Base-by-base conservation (phyloP, 1,140 invertebrate genomes). In the Sinella curviseta region DNA sequence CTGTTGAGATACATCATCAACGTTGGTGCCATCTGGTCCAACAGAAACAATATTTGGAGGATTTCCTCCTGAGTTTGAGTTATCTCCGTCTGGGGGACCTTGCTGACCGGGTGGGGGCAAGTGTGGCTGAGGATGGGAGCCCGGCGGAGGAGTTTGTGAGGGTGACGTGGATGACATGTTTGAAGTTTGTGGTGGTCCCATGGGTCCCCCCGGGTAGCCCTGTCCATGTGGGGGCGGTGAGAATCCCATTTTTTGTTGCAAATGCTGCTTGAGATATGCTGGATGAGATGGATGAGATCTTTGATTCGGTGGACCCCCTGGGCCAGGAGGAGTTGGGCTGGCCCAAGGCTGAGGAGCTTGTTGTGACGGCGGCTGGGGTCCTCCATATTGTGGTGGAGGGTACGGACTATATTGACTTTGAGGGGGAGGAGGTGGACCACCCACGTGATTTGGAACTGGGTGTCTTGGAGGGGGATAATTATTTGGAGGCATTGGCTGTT, bases 1-100 rank as follows among this genome's bases (percentile, higher is more conserved):
- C 86, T 96, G 95, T 85, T 96, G 95, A 83, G 93, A 95, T 82
- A 93, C 94, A 87, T 96, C 95, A 87, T 96, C 94, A 79, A 96
- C 89, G 31, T 92, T 91, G 74, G 93, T 91, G 55, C 94, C 94
- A 89, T 95, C 94, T 1, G 94, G 94, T 30, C 94, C 94, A 57
- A 94, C 93, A 28, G 92, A 92, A 84, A 90, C 90, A 82, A 88
- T 87, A 78, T 88, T 87, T 65, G 89, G 82, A 36, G 82, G 84
- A 76, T 82, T 84, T 60, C 76, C 70, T 31, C 60, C 73, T 31
- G 36, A 34, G 28, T 70, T 20, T 4, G 77, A 78, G 24, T 57
- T 73, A 34, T 78, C 48, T 17, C 54, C 33, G 26, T 36, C 55
- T 12, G 48, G 24, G 87, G 79, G 84, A 83, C 85, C 84, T 87